Percentiles rank a stretch among this genome's conserved stretches.
These are phyloP conservation scores for Thinocorus orbignyianus DNA, from an alignment of 2,113 vertebrate genomes.

Conservation along the genomic window DNA sequence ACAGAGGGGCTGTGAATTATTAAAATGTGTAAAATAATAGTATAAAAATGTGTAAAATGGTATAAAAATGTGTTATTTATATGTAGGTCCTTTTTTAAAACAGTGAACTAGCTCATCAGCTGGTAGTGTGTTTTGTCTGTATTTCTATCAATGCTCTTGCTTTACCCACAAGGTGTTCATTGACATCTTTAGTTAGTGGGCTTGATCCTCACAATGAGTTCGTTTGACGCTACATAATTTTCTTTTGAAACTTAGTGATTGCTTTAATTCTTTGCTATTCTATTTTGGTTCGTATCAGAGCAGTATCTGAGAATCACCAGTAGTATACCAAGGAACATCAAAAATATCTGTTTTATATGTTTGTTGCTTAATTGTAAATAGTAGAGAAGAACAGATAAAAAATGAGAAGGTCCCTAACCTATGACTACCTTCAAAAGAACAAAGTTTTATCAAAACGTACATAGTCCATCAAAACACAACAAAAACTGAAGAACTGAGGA, in stretches of 20 bases:
- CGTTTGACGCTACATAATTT: neutral
- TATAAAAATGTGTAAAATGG: neutral
- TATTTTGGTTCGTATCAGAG: neutral
- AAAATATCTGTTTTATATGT: neutral
- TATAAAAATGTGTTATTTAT: neutral
- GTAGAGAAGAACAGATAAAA: neutral
- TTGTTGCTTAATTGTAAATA: neutral
- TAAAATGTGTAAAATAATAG: neutral
- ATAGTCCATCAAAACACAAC: neutral
- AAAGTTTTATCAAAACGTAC: neutral
- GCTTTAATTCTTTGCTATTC: neutral
- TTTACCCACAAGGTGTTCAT: neutral
- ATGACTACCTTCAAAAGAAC: neutral
- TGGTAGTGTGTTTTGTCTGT: neutral
- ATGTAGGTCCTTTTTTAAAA: neutral
- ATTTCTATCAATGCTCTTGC: neutral
- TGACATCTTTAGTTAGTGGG: conserved; percentile 27
- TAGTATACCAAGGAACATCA: neutral
- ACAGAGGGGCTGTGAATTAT: neutral
- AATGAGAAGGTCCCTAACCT: neutral
- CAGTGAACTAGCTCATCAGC: neutral
- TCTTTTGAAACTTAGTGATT: neutral
- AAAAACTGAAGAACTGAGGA: neutral
- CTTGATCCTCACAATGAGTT: conserved; percentile 16
- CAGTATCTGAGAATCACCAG: neutral